These are phyloP conservation scores for Diglossa brunneiventris DNA, from an alignment of 2,113 vertebrate genomes.

Conservation along the genomic window DNA sequence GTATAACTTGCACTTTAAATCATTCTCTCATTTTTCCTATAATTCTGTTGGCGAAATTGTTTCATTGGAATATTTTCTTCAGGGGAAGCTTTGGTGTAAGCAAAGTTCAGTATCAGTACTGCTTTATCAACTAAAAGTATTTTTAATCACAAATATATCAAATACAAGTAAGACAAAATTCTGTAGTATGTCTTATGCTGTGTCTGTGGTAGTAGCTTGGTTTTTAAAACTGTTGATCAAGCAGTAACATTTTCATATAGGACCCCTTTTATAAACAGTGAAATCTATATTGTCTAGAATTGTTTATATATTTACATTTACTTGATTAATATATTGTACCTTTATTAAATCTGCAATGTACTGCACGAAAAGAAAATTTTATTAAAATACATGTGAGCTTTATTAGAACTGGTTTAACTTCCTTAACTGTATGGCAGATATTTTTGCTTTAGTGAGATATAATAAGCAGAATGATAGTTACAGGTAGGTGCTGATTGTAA, in stretches of 20 bases:
- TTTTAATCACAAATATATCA: background rate
- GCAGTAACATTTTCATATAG: background rate
- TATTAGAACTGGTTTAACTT: slow-evolving; percentile 35
- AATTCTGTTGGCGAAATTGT: background rate
- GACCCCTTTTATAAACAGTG: background rate
- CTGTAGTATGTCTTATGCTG: background rate
- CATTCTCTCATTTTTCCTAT: background rate
- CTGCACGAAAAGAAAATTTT: background rate
- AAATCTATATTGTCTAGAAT: background rate
- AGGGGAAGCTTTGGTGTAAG: background rate
- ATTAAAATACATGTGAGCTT: background rate
- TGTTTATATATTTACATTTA: background rate
- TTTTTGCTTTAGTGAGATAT: slow-evolving; percentile 99
- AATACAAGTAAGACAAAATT: background rate
- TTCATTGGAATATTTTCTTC: background rate
- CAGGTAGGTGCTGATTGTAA: slow-evolving; percentile 79
- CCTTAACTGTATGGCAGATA: slow-evolving; percentile 87
- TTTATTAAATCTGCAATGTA: background rate
- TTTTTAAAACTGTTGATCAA: background rate
- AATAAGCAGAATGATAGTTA: slow-evolving; percentile 94
- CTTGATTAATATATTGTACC: background rate
- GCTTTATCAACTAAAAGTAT: background rate
- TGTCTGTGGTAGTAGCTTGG: background rate
- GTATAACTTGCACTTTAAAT: background rate
- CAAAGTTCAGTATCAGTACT: background rate